Conservation (phyloP, 2,113 vertebrate species). For the Elanoides forficatus region DNA sequence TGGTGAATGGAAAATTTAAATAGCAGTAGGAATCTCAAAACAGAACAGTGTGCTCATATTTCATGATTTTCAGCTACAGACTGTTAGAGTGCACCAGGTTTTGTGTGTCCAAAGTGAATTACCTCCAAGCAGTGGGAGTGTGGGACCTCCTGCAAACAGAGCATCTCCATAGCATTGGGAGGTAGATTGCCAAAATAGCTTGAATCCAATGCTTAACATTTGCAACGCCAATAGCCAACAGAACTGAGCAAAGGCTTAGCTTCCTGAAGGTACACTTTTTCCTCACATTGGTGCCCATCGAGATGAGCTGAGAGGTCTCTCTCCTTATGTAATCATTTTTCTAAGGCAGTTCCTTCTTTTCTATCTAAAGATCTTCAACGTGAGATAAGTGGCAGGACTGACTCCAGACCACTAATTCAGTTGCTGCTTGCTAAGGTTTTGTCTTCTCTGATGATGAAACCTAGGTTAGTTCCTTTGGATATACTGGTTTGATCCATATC, state of each 20-base stretch:
- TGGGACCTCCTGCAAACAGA: not conserved
- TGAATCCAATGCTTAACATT: not conserved
- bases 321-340: not conserved
- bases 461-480: not conserved
- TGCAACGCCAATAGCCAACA: not conserved
- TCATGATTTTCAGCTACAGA: not conserved
- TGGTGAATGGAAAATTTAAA: not conserved
- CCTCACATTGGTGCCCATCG: rapidly evolving
- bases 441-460: not conserved
- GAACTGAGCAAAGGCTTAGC: not conserved
- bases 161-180: rapidly evolving
- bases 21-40: not conserved
- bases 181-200: not conserved
- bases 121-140: not conserved
- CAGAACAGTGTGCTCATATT: not conserved
- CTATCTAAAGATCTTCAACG: not conserved
- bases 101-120: not conserved
- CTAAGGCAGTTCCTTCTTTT: not conserved
- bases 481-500: not conserved
- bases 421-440: not conserved
- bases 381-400: not conserved
- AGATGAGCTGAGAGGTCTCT: not conserved
- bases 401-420: not conserved
- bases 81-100: not conserved
- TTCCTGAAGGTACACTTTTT: not conserved